Evolutionary conservation across 2,113 vertebrate species (phyloP), one percentile per base, ranked within the genome.

Genomic region (Pelecanus crispus): DNA sequence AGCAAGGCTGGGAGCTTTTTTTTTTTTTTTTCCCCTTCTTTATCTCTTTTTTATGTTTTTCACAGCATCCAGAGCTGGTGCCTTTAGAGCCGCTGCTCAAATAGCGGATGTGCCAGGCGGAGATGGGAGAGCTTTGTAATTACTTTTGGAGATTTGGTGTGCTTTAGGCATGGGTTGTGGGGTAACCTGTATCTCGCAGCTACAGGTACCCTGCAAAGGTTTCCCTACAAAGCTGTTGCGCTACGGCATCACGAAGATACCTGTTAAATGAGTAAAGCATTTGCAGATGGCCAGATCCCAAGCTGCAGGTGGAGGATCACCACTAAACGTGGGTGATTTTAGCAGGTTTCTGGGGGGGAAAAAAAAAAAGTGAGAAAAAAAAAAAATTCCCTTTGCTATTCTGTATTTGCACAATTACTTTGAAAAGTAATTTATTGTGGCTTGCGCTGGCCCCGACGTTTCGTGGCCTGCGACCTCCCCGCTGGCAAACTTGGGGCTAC

Each of bases 21-120:
- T 25, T 2, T 16, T 4, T 9, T 11, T 10, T 47, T 53, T 25
- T 5, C 2, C 4, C 29, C 36, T 22, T 17, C 5, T 66, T 63
- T 10, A 3, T 55, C 50, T 26, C 8, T 67, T 80, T 53, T 31
- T 38, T 34, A 21, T 8, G 2, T 44, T 92, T 91, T 95, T 34
- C 56, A 3, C 49, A 36, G 63, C 78, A 56, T 9, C 50, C 62
- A 53, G 21, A 95, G 53, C 49, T 8, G 25, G 4, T 20, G 31
- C 24, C 21, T 36, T 24, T 10, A 18, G 36, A 66, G 15, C 40
- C 2, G 3, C 59, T 6, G 4, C 56, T 81, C 59, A 25, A 24
- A 4, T 0, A 47, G 29, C 0, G 34, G 50, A 3, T 32, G 59
- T 3, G 10, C 3, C 13, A 1, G 9, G 0, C 4, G 38, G 71